Base-by-base conservation (phyloP, 2,113 vertebrate species). In the Aspidoscelis tigris region DNA sequence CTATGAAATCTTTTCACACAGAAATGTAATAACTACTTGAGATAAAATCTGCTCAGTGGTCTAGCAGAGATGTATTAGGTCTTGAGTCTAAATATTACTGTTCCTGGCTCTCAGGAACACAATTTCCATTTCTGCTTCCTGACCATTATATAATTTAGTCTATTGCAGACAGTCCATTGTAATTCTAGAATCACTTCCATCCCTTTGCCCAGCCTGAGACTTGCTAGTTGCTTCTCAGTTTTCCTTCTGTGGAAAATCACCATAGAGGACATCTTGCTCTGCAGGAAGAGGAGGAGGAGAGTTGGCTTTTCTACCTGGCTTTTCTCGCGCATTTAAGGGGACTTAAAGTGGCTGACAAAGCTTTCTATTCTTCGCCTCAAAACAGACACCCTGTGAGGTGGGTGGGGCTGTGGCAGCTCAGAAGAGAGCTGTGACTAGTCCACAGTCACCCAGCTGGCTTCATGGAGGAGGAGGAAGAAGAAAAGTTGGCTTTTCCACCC, bases 161-260 rank as follows among this genome's bases (percentile, higher is more conserved):
- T 33, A 33, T 33, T 33, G 33, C 33, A 33, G 33, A 33, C 33
- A 33, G 33, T 33, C 33, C 33, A 33, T 33, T 33, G 4, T 43
- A 83, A 81, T 33, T 88, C 2, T 80, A 12, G 26, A 77, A 68
- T 22, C 0, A 22, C 1, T 4, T 1, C 0, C 6, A 3, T 55
- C 55, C 58, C 18, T 61, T 50, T 50, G 5, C 8, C 47, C 0
- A 80, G 83, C 71, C 76, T 89, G 81, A 84, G 26, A 61, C 55
- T 58, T 72, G 88, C 88, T 81, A 90, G 75, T 79, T 73, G 82
- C 33, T 58, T 72, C 44, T 33, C 33, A 26, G 12, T 43, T 24
- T 55, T 43, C 16, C 18, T 58, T 81, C 18, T 72, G 33, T 41
- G n/a, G 33, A 10, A 14, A 70, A 80, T 55, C 79, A 70, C 7